Evolutionary conservation across 2,888 invertebrate species (phyloP), one percentile per base, ranked within the genome.

Genomic region (Corythucha ciliata): DNA sequence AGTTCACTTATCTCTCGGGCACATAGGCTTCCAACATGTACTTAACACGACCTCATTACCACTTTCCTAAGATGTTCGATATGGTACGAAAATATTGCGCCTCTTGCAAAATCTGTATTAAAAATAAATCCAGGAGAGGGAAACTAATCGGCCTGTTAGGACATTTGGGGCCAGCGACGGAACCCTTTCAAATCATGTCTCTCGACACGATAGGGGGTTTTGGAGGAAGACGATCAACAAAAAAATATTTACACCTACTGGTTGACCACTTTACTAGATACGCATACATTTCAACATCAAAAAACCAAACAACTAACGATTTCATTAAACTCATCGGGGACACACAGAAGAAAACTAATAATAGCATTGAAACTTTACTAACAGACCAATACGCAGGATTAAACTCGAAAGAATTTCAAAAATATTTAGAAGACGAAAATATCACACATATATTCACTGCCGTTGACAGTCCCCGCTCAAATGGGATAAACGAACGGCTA

Each of bases 311-410:
- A 10, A 33, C 45, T 10, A 29, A 27, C 18, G 45, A 29, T 32
- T 45, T 45, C n/a, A 40, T 40, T 18, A 40, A 40, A 8, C 24
- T 40, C n/a, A n/a, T n/a, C n/a, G n/a, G n/a, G n/a, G 33, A 33
- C 8, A 16, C 8, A 4, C 14, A n/a, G 2, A 3, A 21, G 14
- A n/a, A n/a, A n/a, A n/a, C n/a, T n/a, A n/a, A n/a, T n/a, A 20
- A 46, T 18, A 14, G n/a, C 4, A 25, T 36, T 22, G 37, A 51
- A 20, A 56, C 22, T 24, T 7, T 62, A 21, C 53, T 59, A 8
- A 44, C 56, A n/a, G 58, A 61, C 50, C 61, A 62, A 55, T 63
- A 63, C 50, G 40, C 57, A 8, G 60, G 61, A 7, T 59, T 62
- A 27, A 59, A 61, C 37, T 63, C 61, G 2, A 48, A 26, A 45